Base-by-base conservation (phyloP, 2,888 invertebrate genomes). In the Dioctria rufipes region DNA sequence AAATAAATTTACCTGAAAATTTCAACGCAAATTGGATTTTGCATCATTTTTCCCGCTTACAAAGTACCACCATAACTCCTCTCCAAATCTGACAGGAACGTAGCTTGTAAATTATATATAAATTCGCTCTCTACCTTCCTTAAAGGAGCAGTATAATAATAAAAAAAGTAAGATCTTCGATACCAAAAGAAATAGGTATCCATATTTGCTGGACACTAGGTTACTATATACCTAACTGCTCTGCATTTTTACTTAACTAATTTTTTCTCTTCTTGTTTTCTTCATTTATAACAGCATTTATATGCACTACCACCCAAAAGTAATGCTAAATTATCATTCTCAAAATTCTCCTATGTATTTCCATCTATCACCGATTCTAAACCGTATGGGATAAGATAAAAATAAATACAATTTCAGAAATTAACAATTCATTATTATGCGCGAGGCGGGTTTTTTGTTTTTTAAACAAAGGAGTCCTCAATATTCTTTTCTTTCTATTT, bases 1-100 rank as follows among this genome's bases (percentile, higher is more conserved):
- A 77, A 77, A 63, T 77, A 61, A 77, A 63, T 77, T 77, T 77
- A 77, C 77, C 63, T 77, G 63, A 63, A 77, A 63, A 61, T 77
- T 77, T 60, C 25, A 46, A 77, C 25, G 25, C 13, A 77, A 77
- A 77, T 63, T 46, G 61, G 46, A 77, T 77, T 77, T 77, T 61
- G 49, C 49, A 63, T 77, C 60, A 6, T 60, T 60, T 63, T 63
- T 61, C 6, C 40, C 3, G 39, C 37, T 25, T 40, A 63, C 63
- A 40, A 39, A 39, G 3, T 40, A 39, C 4, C 37, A 8, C 11
- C 63, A 63, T 40, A 63, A 63, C 40, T 40, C 9, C n/a, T 51
- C n/a, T 51, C 63, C 3, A 39, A 63, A 6, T 25, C 40, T 37
- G 63, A 63, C 8, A 13, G 25, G 39, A 25, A 39, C 40, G 37